Percentiles rank a stretch among this genome's conserved stretches.
These are phyloP conservation scores for Monodelphis domestica DNA, from an alignment of 2,797 vertebrate genomes.

Conservation along the genomic window DNA sequence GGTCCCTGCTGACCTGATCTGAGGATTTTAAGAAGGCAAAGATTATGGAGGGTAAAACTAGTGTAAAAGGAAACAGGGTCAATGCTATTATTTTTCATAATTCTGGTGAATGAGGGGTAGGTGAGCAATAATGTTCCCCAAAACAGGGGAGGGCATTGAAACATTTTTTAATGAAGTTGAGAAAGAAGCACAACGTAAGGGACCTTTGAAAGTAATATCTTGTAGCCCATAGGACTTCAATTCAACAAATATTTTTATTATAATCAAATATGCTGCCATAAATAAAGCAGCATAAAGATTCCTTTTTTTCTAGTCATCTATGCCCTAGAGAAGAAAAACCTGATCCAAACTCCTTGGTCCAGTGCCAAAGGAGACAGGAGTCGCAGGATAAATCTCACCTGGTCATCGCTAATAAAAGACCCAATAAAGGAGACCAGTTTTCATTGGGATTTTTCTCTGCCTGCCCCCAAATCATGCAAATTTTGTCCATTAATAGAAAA, in stretches of 20 bases:
- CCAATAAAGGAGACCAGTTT: background rate
- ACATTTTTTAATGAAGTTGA: background rate
- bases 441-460: constrained; percentile 4
- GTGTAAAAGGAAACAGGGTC: background rate
- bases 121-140: background rate
- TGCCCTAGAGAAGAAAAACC: background rate
- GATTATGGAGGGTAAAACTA: background rate
- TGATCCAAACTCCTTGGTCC: background rate
- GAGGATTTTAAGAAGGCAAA: background rate
- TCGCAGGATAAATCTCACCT: background rate
- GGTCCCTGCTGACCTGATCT: constrained; percentile 11
- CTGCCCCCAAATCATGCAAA: background rate
- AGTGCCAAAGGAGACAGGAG: background rate
- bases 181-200: background rate
- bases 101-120: background rate
- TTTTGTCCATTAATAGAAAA: constrained; percentile 18
- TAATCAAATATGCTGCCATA: background rate
- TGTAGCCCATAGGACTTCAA: background rate
- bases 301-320: background rate
- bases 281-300: background rate
- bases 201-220: background rate
- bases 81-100: background rate
- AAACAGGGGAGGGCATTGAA: background rate
- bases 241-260: background rate
- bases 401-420: constrained; percentile 18